Evolutionary conservation across 92 coral and sea anemone genomes (phyloP).

Genomic region (Micromussa lordhowensis): DNA sequence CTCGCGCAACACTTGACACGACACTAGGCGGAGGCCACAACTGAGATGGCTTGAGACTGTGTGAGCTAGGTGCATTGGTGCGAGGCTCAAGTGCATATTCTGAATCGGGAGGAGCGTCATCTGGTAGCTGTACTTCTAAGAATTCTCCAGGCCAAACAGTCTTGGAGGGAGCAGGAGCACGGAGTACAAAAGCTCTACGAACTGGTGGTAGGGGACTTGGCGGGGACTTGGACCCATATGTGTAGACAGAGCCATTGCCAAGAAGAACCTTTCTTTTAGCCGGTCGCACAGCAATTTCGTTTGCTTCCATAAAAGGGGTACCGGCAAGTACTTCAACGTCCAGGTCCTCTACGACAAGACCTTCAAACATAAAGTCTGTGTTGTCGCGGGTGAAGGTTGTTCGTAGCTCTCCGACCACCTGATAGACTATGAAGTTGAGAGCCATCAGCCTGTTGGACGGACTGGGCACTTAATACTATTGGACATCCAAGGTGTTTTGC

Average conservation of each 20-base stretch:
- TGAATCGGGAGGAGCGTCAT: too few species aligned
- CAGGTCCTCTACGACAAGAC: neutral
- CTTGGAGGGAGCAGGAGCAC: constrained; percentile 47
- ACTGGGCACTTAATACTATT: constrained; percentile 38
- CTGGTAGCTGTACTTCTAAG: too few species aligned
- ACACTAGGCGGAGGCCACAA: too few species aligned
- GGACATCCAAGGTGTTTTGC: constrained; percentile 38
- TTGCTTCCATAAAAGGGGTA: neutral
- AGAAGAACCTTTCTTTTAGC: constrained; percentile 60
- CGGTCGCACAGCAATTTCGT: constrained; percentile 55
- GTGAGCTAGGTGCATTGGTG: too few species aligned
- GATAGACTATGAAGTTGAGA: constrained; percentile 58
- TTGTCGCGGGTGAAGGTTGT: neutral
- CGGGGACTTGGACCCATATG: constrained; percentile 64
- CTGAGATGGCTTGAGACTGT: too few species aligned
- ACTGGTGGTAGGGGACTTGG: constrained; percentile 5
- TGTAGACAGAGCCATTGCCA: constrained; percentile 40
- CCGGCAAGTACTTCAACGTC: too few species aligned
- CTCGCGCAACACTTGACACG: too few species aligned
- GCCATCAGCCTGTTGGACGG: constrained; percentile 33
- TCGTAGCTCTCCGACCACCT: constrained; percentile 25
- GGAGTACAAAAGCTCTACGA: constrained; percentile 35
- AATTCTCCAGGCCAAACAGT: constrained; percentile 65
- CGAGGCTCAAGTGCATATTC: neutral
- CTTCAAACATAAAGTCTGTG: neutral